Evolutionary conservation across 1,140 invertebrate species (phyloP).

Genomic region (Dryas iulia): DNA sequence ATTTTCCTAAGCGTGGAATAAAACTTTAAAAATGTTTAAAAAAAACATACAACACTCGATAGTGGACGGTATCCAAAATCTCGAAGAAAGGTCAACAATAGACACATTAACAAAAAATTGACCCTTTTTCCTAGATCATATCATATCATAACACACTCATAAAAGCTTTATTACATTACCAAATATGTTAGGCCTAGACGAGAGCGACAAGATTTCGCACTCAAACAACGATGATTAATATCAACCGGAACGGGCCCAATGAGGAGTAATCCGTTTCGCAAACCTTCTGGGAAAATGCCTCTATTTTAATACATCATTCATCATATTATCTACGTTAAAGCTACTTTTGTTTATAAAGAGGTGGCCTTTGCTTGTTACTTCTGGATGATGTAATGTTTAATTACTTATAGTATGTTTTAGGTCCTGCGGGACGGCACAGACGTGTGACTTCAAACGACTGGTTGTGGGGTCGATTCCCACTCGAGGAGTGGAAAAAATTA

Average conservation of each 20-base stretch:
- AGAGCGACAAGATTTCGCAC: constrained; percentile 64
- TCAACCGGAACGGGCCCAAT: constrained; percentile 36
- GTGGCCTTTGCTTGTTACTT: background rate
- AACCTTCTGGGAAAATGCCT: constrained; percentile 17
- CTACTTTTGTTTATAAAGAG: background rate
- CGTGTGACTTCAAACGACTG: too few species aligned
- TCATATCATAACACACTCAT: background rate
- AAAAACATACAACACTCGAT: too few species aligned
- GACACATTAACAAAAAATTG: background rate
- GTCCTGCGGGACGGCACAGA: too few species aligned
- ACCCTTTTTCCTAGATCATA: background rate
- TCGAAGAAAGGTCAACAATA: background rate
- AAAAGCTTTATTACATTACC: constrained; percentile 25
- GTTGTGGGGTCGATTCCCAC: too few species aligned
- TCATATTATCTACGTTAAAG: constrained; percentile 14
- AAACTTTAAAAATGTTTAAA: too few species aligned
- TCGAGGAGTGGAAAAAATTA: too few species aligned
- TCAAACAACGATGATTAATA: constrained; percentile 64
- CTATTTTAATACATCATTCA: constrained; percentile 26
- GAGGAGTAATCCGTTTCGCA: constrained; percentile 33
- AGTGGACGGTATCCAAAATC: too few species aligned
- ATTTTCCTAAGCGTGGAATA: too few species aligned
- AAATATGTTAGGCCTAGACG: constrained; percentile 26
- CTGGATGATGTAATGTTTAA: too few species aligned
- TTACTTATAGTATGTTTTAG: too few species aligned